Evolutionary conservation across 2,797 vertebrate genomes (phyloP).

Genomic region (Dicrostonyx torquatus): DNA sequence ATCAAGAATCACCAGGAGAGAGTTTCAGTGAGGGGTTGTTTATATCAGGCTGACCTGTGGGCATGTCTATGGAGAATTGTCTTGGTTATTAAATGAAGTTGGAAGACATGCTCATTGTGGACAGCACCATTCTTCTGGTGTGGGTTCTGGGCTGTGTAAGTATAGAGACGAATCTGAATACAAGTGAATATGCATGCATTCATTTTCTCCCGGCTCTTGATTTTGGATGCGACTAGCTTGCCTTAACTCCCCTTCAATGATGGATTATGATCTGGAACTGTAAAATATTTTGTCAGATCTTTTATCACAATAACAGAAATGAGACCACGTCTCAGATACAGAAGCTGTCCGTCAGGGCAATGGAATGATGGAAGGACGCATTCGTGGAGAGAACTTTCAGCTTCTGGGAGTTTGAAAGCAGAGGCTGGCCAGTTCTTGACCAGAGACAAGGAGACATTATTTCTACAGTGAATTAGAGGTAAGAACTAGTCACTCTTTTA

Average conservation of each 20-base stretch:
- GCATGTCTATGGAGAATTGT: not conserved
- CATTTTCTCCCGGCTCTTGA: not conserved
- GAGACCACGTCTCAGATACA: not conserved
- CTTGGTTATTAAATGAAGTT: not conserved
- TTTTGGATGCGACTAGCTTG: not conserved
- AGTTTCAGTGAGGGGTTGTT: not conserved
- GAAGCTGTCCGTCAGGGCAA: not conserved
- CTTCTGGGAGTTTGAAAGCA: not conserved
- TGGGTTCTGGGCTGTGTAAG: not conserved
- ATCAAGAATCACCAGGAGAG: not conserved
- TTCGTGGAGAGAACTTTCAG: not conserved
- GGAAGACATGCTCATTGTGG: not conserved
- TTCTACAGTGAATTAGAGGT: not conserved
- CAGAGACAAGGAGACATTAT: not conserved
- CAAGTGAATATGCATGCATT: not conserved
- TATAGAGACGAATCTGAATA: not conserved
- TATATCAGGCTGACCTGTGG: not conserved
- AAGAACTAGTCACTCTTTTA: not conserved
- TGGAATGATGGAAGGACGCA: not conserved
- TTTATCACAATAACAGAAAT: not conserved
- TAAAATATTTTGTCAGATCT: not conserved
- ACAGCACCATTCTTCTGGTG: not conserved
- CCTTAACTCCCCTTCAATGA: not conserved
- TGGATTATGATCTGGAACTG: not conserved
- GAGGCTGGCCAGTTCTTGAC: not conserved